Evolutionary conservation across 2,797 vertebrate species (phyloP), one percentile per base, ranked within the genome.

Genomic region (Helarctos malayanus): DNA sequence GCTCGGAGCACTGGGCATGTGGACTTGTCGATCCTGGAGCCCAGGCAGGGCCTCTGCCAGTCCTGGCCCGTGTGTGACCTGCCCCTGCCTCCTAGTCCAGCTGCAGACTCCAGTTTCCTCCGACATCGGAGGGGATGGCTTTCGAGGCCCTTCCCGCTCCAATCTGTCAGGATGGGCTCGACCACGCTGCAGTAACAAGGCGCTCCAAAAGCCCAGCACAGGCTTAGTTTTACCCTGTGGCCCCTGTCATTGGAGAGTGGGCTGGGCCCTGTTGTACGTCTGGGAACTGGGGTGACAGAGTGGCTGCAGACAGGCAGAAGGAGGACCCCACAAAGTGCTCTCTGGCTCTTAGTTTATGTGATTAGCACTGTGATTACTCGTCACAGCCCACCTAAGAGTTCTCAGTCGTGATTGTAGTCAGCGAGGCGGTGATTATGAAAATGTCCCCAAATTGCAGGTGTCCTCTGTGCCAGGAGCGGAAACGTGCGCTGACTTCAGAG

Each of bases 301-400:
- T 29, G 8, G 41, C 38, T 25, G 52, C 63, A 32, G 41, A 59
- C 16, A 9, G 29, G 57, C 56, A 47, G 38, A 41, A 49, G 57
- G 29, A 29, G 3, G 54, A n/a, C 3, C 25, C 32, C 2, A 47
- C 0, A 3, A 41, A 73, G 54, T 27, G 18, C 0, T 0, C 35
- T 38, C 47, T 8, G 23, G 29, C 29, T 65, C 56, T 63, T 18
- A 4, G 54, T 38, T 45, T 65, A 29, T 61, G 85, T 87, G 63
- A 38, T 35, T 12, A 27, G 76, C 13, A 0, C 41, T 18, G 41
- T 41, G 41, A 41, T 41, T 41, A 0, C 73, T 35, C 21, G 1
- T 11, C n/a, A 49, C 23, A 5, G 95, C 56, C 2, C 1, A 5
- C 56, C 18, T 38, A 41, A 73, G 78, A 45, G 23, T 12, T 65